These are phyloP conservation scores for Gryon sp. DNA, from an alignment of 1,140 invertebrate genomes.

Conservation along the genomic window DNA sequence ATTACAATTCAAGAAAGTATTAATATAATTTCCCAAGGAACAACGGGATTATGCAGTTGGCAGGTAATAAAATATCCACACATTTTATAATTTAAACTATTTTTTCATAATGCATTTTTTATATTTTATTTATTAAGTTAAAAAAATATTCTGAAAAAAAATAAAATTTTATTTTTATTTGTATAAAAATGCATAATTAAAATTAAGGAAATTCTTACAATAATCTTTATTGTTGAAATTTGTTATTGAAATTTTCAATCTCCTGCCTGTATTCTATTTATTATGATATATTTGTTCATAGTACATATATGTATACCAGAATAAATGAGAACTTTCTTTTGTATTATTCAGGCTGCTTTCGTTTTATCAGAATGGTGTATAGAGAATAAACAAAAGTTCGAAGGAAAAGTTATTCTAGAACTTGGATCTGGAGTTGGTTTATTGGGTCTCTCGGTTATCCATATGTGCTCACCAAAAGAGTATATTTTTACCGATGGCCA, in stretches of 20 bases:
- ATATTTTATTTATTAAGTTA: too few relatives aligned
- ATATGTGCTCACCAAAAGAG: slow-evolving; percentile 75
- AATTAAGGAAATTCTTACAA: too few relatives aligned
- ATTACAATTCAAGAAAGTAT: slow-evolving; percentile 80
- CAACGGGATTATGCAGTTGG: slow-evolving; percentile 81
- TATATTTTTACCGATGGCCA: slow-evolving; percentile 81
- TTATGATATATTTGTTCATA: too few relatives aligned
- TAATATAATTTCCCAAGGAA: slow-evolving; percentile 81
- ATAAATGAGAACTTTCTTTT: slow-evolving; percentile 31
- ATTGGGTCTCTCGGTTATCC: slow-evolving; percentile 77
- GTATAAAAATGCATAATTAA: too few relatives aligned
- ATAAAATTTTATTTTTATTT: too few relatives aligned
- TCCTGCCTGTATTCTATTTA: too few relatives aligned
- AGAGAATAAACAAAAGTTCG: slow-evolving; percentile 71
- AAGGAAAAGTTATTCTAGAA: slow-evolving; percentile 79
- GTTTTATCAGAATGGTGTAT: slow-evolving; percentile 80
- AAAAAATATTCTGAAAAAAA: too few relatives aligned
- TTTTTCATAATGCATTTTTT: slow-evolving; percentile 17
- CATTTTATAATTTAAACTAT: slow-evolving; percentile 21
- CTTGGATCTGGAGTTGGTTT: slow-evolving; percentile 82
- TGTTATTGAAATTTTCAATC: too few relatives aligned
- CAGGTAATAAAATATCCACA: slow-evolving; percentile 73
- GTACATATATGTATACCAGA: too few relatives aligned
- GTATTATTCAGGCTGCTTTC: slow-evolving; percentile 74
- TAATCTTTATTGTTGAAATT: too few relatives aligned